Percentiles rank a stretch among this genome's conserved stretches.
These are phyloP conservation scores for Telmatochromis sp. DNA, from an alignment of 2,113 vertebrate genomes.

Conservation along the genomic window DNA sequence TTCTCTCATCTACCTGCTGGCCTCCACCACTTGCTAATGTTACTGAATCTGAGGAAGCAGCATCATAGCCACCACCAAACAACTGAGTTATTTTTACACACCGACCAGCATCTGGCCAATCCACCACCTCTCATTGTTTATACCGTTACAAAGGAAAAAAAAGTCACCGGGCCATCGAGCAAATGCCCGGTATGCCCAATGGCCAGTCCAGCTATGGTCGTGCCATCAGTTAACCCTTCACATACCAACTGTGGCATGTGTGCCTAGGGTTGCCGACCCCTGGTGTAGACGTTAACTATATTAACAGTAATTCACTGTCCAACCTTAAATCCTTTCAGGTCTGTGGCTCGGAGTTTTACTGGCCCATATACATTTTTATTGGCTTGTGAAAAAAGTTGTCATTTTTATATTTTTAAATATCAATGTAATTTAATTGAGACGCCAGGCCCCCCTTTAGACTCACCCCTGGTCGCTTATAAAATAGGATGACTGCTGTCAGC, in stretches of 20 bases:
- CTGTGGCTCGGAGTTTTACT: background rate
- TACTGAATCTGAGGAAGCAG: background rate
- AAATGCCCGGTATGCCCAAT: background rate
- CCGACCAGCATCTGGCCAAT: background rate
- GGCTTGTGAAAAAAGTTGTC: background rate
- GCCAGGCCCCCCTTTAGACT: background rate
- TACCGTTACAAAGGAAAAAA: background rate
- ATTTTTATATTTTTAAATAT: background rate
- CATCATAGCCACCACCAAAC: accelerated
- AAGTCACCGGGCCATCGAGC: background rate
- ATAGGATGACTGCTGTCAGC: background rate
- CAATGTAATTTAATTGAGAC: background rate
- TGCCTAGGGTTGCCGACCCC: background rate
- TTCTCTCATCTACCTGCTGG: background rate
- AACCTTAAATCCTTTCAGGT: background rate
- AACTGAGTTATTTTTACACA: background rate
- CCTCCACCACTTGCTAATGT: background rate
- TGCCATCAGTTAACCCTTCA: background rate
- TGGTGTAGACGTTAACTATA: background rate
- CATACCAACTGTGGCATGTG: background rate
- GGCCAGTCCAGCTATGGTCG: background rate
- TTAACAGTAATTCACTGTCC: background rate
- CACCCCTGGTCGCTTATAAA: accelerated
- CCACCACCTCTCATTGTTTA: background rate
- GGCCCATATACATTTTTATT: background rate